A percentile compares a stretch with the other conserved stretches of the same genome.
These are phyloP conservation scores for Homarus gammarus DNA, from an alignment of 2,888 invertebrate genomes.

Conservation along the genomic window DNA sequence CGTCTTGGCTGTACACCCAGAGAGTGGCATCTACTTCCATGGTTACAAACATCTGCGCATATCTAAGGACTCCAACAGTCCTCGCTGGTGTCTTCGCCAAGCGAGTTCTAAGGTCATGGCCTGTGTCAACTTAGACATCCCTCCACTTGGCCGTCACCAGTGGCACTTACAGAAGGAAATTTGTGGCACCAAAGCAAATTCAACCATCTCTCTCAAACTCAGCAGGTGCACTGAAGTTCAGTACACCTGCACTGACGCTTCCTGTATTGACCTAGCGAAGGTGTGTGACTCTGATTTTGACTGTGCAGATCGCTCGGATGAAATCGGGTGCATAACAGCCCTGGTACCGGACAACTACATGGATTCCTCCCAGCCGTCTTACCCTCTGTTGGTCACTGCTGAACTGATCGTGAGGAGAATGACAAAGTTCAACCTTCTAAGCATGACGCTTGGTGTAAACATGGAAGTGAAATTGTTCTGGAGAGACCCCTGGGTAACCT, in stretches of 20 bases:
- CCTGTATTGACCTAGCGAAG: slow-evolving; percentile 33
- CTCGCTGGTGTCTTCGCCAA: slow-evolving; percentile 33
- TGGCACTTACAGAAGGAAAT: not conserved
- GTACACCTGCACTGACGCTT: slow-evolving; percentile 38
- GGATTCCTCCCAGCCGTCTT: not conserved
- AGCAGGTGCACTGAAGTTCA: slow-evolving; percentile 27
- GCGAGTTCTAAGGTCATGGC: not conserved
- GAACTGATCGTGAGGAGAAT: not conserved
- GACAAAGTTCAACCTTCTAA: slow-evolving; percentile 32
- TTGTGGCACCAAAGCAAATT: not conserved
- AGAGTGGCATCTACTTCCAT: slow-evolving; percentile 37
- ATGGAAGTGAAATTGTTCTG: slow-evolving; percentile 7
- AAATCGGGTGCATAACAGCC: slow-evolving; percentile 37
- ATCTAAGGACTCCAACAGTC: not conserved
- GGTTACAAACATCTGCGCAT: slow-evolving; percentile 37
- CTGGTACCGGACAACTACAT: slow-evolving; percentile 22
- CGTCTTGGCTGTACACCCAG: slow-evolving; percentile 19
- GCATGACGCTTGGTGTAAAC: slow-evolving; percentile 36
- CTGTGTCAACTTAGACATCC: not conserved
- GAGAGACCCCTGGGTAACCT: slow-evolving; percentile 36
- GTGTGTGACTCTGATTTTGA: slow-evolving; percentile 37
- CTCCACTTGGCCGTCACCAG: slow-evolving; percentile 26
- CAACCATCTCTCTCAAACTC: not conserved
- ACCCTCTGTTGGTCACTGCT: slow-evolving; percentile 34
- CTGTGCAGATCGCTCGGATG: slow-evolving; percentile 32